A percentile compares a stretch with the other conserved stretches of the same genome.
Conservation (phyloP, 2,888 invertebrate genomes). For the Aradus depressus region DNA sequence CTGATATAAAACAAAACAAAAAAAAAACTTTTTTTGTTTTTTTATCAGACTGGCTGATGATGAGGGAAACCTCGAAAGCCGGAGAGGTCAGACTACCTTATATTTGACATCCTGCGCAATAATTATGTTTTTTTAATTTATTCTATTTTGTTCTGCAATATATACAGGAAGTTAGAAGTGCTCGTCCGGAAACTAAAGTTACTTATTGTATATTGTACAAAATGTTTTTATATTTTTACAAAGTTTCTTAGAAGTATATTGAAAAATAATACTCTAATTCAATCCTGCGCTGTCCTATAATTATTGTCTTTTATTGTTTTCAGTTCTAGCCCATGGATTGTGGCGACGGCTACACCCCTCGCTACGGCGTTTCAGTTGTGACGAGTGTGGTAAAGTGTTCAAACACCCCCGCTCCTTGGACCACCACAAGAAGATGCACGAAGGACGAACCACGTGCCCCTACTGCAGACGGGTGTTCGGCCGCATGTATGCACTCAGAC, state of each 20-base stretch:
- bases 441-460: constrained; percentile 27
- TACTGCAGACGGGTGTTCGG: constrained; percentile 26
- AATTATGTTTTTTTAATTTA: no score
- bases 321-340: constrained; percentile 26
- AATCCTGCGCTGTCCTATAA: background rate
- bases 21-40: no score
- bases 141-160: background rate
- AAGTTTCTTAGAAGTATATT: background rate
- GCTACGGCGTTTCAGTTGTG: constrained; percentile 25
- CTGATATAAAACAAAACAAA: no score
- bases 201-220: no score
- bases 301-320: constrained; percentile 3
- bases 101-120: no score
- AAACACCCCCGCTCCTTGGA: constrained; percentile 27
- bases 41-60: no score
- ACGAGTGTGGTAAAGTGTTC: constrained; percentile 28
- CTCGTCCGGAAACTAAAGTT: no score
- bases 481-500: constrained; percentile 26
- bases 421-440: constrained; percentile 28
- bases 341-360: constrained; percentile 27
- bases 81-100: no score
- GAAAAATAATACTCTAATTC: background rate
- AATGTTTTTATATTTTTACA: background rate
- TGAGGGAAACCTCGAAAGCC: no score
- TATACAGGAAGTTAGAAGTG: background rate